Base-by-base conservation (phyloP, 92 coral and sea anemone species). In the Zoanthus sansibaricus region DNA sequence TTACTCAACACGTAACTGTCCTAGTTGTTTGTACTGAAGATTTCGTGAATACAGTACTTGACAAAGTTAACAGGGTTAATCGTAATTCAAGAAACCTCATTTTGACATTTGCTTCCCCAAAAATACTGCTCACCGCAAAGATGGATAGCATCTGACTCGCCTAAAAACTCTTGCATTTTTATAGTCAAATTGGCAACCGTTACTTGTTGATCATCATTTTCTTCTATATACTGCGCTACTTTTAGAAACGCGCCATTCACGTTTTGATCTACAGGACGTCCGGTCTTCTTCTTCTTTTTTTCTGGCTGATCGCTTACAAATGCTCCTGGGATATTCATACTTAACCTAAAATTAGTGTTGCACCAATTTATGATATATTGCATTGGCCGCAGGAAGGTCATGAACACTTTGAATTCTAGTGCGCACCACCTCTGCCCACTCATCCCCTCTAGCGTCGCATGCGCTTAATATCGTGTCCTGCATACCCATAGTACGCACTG, bases 231-330 rank as follows among this genome's bases (percentile, higher is more conserved):
- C 71, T 18, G 44, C 37, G 17, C 86, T 31, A 80, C 75, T 25
- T 25, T 56, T 46, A 18, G 86, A 12, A 80, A 80, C 0, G 86
- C 86, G 13, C 62, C 86, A 71, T 80, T 55, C 72, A 25, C 37
- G 58, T 83, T 76, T 44, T 83, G 52, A 21, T 83, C 87, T 67
- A 68, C 77, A 4, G 79, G 87, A 21, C 66, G 42, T 62, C 32
- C 87, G 78, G 56, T 83, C 44, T 64, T 47, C 16, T 67, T 25
- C 25, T 25, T 64, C 77, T 67, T 83, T 1, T 6, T 18, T 20
- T 67, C 16, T 48, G 87, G 56, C 66, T 83, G 64, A 31, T 15
- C 87, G 18, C 56, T 32, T 3, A 7, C 1, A 46, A 31, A 69
- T 32, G 32, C 3, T 76, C 42, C 56, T 32, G 87, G 78, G 10